Evolutionary conservation across 2,797 vertebrate genomes (phyloP).

Genomic region (Coracias cyanogaster): DNA sequence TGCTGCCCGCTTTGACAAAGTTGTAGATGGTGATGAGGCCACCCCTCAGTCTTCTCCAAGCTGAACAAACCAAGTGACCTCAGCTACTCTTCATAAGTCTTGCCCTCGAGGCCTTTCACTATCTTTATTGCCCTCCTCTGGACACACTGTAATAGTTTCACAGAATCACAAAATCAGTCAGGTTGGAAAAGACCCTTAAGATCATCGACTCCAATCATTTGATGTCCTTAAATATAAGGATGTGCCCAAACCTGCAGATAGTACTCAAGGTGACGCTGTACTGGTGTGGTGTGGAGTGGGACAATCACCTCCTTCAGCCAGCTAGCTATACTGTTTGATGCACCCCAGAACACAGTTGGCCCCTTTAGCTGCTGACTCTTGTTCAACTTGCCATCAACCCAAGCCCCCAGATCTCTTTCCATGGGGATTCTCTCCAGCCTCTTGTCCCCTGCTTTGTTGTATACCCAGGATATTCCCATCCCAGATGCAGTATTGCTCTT

Average conservation of each 20-base stretch:
- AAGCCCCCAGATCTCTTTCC: neutral
- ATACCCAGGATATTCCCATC: neutral
- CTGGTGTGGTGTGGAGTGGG: too few species aligned
- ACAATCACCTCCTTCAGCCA: rapidly evolving
- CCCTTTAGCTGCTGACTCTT: neutral
- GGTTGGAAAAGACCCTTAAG: neutral
- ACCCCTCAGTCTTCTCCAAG: neutral
- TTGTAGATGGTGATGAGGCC: neutral
- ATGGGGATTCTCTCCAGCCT: neutral
- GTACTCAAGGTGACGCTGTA: neutral
- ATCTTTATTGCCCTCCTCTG: neutral
- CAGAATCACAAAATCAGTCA: neutral
- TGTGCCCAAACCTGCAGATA: neutral
- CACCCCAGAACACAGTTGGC: neutral
- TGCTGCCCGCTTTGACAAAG: rapidly evolving
- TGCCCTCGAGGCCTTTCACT: neutral
- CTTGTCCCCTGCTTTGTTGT: neutral
- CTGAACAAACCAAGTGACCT: neutral
- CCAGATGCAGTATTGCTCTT: neutral
- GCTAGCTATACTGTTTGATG: neutral
- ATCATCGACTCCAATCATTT: neutral
- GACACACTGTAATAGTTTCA: neutral
- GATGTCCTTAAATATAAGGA: neutral
- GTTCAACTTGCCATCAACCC: neutral
- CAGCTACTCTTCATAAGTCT: neutral